Base-by-base conservation (phyloP, 2,888 invertebrate species). In the Pimpla rufipes region DNA sequence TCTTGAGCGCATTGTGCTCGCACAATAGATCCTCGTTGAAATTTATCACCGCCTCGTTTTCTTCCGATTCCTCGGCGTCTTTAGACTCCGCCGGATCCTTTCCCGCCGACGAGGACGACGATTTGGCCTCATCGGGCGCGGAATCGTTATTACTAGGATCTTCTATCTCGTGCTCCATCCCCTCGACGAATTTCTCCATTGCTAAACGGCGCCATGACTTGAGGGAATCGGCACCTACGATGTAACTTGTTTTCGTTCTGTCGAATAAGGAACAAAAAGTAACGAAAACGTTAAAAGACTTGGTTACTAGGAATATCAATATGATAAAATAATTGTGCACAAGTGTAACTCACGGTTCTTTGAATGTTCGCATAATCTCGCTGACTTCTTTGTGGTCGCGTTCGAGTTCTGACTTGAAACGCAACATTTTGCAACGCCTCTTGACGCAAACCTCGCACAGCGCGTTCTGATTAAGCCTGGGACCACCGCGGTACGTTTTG, bases 21-120 rank as follows among this genome's bases (percentile, higher is more conserved):
- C 95, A 95, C 10, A 94, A 89, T 18, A 95, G 90, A 86, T 95
- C 95, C 87, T 94, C 94, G 88, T 95, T 95, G 86, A 95, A 95
- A 71, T 92, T 92, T 18, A 93, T 87, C 42, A 91, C 89, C 42
- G 87, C 85, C n/a, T 92, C 93, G 67, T 91, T 91, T 7, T 92
- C 91, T 64, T 89, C 89, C 16, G 80, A 80, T 59, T 93, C 93
- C n/a, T 89, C 90, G 16, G 89, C 89, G 66, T 92, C 90, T 45
- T 87, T 86, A 67, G 85, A 79, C 6, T 82, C 85, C 57, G 70
- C 50, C 1, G 83, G 81, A n/a, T 77, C 81, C 23, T 66, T 73
- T 1, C 71, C 50, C 59, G 83, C 74, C 62, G 82, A 77, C 8
- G 76, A 76, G 0, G 67, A 62, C 18, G 76, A 66, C 7, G 81